A percentile compares a stretch with the other conserved stretches of the same genome.
Evolutionary conservation across 1,140 invertebrate genomes (phyloP).

Genomic region (Lasioglossum baleicum): DNA sequence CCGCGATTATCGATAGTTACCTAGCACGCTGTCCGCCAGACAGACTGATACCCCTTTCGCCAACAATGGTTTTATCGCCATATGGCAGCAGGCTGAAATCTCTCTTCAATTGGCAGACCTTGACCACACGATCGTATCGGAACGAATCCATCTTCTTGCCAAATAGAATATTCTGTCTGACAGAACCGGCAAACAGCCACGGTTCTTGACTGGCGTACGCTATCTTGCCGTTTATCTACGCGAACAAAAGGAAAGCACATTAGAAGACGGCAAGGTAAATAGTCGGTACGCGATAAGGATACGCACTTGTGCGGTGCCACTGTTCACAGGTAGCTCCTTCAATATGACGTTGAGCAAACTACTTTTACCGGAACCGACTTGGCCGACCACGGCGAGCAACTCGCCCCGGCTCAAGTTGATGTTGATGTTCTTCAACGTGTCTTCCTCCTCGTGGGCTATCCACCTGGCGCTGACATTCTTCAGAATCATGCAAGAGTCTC

Average conservation of each 20-base stretch:
- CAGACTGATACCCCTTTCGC: constrained; percentile 87
- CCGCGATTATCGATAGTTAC: not conserved
- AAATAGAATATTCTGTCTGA: constrained; percentile 91
- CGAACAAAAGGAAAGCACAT: constrained; percentile 10
- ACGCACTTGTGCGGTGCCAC: constrained; percentile 77
- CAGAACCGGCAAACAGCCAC: constrained; percentile 83
- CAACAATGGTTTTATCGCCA: constrained; percentile 89
- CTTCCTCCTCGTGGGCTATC: constrained; percentile 68
- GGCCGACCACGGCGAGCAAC: constrained; percentile 87
- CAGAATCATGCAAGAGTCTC: constrained; percentile 61
- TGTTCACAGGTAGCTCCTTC: constrained; percentile 84
- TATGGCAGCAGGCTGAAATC: constrained; percentile 82
- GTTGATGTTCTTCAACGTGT: constrained; percentile 81
- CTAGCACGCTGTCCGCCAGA: constrained; percentile 90
- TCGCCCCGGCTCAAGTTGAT: constrained; percentile 83
- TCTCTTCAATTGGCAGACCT: constrained; percentile 81
- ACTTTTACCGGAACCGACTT: constrained; percentile 89
- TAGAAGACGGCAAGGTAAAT: not conserved
- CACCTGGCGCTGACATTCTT: constrained; percentile 75
- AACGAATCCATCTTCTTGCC: constrained; percentile 84
- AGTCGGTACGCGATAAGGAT: not conserved
- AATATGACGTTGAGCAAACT: constrained; percentile 89
- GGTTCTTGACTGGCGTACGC: constrained; percentile 87
- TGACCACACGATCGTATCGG: constrained; percentile 82
- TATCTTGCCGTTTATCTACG: constrained; percentile 81